phyloP scores from a whole-genome alignment of 2,888 invertebrate genomes.

The Microdon myrmicae region DNA sequence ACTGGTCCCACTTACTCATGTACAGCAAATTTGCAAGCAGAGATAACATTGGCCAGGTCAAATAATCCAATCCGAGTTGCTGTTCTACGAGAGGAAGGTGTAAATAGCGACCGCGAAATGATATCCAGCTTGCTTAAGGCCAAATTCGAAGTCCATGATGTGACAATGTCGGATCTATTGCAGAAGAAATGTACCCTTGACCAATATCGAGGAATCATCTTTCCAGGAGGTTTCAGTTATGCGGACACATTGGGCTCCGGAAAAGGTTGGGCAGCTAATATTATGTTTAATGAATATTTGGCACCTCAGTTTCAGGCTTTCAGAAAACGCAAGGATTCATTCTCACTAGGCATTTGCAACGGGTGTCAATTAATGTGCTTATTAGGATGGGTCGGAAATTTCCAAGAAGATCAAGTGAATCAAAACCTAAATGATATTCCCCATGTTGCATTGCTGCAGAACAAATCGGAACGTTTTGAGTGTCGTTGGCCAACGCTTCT shows the following conservation, averaged over 20 bases:
- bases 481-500: slow-evolving; percentile 83
- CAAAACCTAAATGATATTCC: slow-evolving; percentile 63
- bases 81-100: slow-evolving; percentile 93
- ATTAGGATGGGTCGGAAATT: slow-evolving; percentile 88
- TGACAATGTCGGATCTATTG: slow-evolving; percentile 92
- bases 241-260: slow-evolving; percentile 97
- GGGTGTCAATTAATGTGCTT: slow-evolving; percentile 96
- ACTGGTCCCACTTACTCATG: slow-evolving; percentile 78
- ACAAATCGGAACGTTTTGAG: slow-evolving; percentile 86
- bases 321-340: slow-evolving; percentile 80
- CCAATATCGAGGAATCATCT: slow-evolving; percentile 87
- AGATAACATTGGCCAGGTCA: slow-evolving; percentile 63
- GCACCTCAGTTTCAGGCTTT: slow-evolving; percentile 82
- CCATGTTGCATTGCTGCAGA: slow-evolving; percentile 82
- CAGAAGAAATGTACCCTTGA: slow-evolving; percentile 77
- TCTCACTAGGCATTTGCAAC: slow-evolving; percentile 98
- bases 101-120: slow-evolving; percentile 98
- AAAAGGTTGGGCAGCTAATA: slow-evolving; percentile 97
- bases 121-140: slow-evolving; percentile 87
- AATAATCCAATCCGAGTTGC: slow-evolving; percentile 77
- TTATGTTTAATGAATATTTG: slow-evolving; percentile 82
- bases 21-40: slow-evolving; percentile 75
- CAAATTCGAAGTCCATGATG: slow-evolving; percentile 92
- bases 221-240: slow-evolving; percentile 98
- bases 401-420: not conserved